Conservation (phyloP, 2,113 vertebrate species). For the Labeo rohita region DNA sequence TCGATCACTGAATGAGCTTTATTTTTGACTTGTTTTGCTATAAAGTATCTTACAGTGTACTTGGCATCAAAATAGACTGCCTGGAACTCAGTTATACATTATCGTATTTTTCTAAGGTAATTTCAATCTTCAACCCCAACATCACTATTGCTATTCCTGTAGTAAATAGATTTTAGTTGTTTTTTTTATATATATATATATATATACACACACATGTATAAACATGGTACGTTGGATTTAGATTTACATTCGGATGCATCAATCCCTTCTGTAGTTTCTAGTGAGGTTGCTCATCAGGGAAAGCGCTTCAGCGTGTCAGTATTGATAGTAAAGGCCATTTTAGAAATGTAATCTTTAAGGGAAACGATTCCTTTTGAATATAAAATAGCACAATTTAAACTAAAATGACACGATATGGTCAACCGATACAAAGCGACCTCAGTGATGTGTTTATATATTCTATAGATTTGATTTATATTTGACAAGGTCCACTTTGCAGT, state of each 20-base stretch:
- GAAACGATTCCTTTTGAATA: neutral
- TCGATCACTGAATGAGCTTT: slow-evolving; percentile 81
- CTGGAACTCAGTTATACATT: slow-evolving; percentile 57
- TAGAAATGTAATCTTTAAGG: neutral
- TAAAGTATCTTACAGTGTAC: slow-evolving; percentile 30
- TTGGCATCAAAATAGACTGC: slow-evolving; percentile 61
- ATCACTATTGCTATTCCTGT: neutral
- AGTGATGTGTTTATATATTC: slow-evolving; percentile 11
- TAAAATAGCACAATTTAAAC: neutral
- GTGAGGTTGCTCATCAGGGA: slow-evolving; percentile 9
- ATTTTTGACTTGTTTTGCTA: slow-evolving; percentile 68
- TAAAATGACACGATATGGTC: neutral
- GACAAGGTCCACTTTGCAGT: slow-evolving; percentile 14
- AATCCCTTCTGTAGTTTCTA: neutral
- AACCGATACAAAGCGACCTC: neutral
- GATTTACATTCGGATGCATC: neutral
- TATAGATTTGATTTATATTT: neutral
- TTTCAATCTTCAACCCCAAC: slow-evolving; percentile 38
- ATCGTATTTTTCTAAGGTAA: slow-evolving; percentile 65
- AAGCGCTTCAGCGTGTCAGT: neutral
- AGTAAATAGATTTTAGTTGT: neutral
- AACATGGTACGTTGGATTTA: neutral
- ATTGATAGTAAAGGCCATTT: neutral
- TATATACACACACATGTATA: neutral
- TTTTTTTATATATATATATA: no score